A percentile compares a stretch with the other conserved stretches of the same genome.
phyloP scores from a whole-genome alignment of 2,113 vertebrate species.

The Tenebrosternarchus preto region DNA sequence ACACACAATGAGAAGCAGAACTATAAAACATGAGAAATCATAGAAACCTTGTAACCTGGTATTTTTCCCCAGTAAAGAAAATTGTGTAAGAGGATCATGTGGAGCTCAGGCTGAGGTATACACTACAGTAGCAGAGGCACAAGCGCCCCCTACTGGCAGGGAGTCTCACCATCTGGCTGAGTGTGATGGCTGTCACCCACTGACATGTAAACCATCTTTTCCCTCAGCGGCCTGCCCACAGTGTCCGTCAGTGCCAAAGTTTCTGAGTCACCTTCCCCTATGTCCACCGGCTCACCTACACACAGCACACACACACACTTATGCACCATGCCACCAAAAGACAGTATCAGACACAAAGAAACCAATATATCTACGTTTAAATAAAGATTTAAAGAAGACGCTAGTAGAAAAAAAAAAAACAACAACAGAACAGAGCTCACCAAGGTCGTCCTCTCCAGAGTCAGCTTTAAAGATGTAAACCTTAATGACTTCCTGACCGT shows the following conservation, averaged over 20 bases:
- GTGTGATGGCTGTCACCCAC: constrained; percentile 91
- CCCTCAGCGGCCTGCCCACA: constrained; percentile 83
- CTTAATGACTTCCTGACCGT: constrained; percentile 97
- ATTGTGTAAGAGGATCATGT: too few species aligned
- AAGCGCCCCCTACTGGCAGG: neutral
- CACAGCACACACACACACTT: constrained; percentile 9
- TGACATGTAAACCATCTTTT: constrained; percentile 99
- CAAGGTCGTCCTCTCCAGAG: constrained; percentile 94
- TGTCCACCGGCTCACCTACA: constrained; percentile 90
- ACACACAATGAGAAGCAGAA: too few species aligned
- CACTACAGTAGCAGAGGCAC: too few species aligned
- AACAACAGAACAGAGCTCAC: constrained; percentile 70
- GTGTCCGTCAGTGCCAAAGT: constrained; percentile 83
- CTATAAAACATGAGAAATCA: too few species aligned
- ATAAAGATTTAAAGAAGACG: too few species aligned
- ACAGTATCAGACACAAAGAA: too few species aligned
- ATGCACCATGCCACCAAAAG: neutral
- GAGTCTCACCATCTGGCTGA: constrained; percentile 88
- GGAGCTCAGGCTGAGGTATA: too few species aligned
- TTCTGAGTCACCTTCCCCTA: constrained; percentile 90
- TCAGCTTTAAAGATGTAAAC: constrained; percentile 99
- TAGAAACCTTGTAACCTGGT: too few species aligned
- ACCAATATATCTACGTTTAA: too few species aligned
- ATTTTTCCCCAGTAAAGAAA: too few species aligned
- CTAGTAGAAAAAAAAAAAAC: too few species aligned